Evolutionary conservation across 2,888 invertebrate species (phyloP).

Genomic region (Didymodactylos carnosus): DNA sequence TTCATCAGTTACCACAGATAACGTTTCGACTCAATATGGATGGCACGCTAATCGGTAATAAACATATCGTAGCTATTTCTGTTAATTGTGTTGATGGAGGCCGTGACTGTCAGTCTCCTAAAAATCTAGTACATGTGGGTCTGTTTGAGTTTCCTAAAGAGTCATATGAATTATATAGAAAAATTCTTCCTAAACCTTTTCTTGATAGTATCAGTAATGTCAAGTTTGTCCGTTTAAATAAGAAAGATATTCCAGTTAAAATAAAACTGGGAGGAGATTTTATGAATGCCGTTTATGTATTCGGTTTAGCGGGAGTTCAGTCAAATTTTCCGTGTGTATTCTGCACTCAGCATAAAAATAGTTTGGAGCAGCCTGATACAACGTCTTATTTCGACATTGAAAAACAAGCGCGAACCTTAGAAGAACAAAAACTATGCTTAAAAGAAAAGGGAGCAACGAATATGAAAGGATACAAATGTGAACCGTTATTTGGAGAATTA

Average conservation of each 20-base stretch:
- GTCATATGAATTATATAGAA: not conserved
- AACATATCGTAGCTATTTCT: not conserved
- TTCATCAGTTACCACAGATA: not conserved
- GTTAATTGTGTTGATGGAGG: not conserved
- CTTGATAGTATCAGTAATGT: no score
- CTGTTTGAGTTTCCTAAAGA: not conserved
- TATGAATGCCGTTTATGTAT: no score
- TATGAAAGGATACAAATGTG: not conserved
- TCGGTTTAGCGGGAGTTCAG: no score
- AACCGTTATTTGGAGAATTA: not conserved
- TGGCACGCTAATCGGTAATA: not conserved
- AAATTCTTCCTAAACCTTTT: no score
- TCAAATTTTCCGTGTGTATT: no score
- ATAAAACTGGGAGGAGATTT: no score
- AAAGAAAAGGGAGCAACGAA: not conserved
- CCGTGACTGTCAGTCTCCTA: not conserved
- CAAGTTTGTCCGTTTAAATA: no score
- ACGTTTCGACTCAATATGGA: not conserved
- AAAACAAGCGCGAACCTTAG: not conserved
- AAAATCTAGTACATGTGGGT: not conserved
- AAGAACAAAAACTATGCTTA: not conserved
- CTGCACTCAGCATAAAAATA: no score
- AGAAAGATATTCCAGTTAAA: no score
- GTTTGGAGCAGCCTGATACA: no score
- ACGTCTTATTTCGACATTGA: not conserved